Evolutionary conservation across 2,888 invertebrate species (phyloP), one percentile per base, ranked within the genome.

Genomic region (Thymelicus acteon): DNA sequence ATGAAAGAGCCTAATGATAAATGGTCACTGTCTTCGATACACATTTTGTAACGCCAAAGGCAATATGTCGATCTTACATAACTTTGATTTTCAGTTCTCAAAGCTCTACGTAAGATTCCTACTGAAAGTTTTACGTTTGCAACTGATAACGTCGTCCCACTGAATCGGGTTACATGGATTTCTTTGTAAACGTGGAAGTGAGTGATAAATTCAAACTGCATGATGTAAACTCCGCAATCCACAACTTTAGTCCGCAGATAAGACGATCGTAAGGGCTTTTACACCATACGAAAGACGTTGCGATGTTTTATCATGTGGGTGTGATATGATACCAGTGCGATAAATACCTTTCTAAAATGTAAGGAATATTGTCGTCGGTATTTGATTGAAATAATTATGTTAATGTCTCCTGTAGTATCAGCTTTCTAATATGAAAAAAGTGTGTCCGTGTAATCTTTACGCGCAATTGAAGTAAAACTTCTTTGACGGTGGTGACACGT

Each of bases 231-330:
- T 12, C 8, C 40, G 37, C 13, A 40, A 40, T 52, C 49, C 19
- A 52, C 19, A 52, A 7, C 19, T 52, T 8, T 7, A 3, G 3
- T 13, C 15, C 39, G 37, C 13, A 60, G 60, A 60, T 60, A 60
- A 39, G 60, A 60, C 49, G 15, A 19, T 19, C 49, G 37, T 60
- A n/a, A 60, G 60, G n/a, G 7, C n/a, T 5, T 60, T 60, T 60
- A 60, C n/a, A 60, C 8, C 4, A 40, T 6, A n/a, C 60, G 60
- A 60, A 15, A 0, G 44, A 44, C 15, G 15, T 7, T 19, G 44
- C 44, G 44, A 44, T 44, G 12, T 44, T 44, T 44, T 12, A 12
- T 52, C 7, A 7, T 19, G 7, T 15, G 49, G 12, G 6, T 52
- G 49, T 52, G 15, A 19, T 12, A 4, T 44, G 2, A 19, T 19